Percentiles rank a stretch among this genome's conserved stretches.
phyloP scores from a whole-genome alignment of 2,113 vertebrate genomes.

The Emydura subglobosa region DNA sequence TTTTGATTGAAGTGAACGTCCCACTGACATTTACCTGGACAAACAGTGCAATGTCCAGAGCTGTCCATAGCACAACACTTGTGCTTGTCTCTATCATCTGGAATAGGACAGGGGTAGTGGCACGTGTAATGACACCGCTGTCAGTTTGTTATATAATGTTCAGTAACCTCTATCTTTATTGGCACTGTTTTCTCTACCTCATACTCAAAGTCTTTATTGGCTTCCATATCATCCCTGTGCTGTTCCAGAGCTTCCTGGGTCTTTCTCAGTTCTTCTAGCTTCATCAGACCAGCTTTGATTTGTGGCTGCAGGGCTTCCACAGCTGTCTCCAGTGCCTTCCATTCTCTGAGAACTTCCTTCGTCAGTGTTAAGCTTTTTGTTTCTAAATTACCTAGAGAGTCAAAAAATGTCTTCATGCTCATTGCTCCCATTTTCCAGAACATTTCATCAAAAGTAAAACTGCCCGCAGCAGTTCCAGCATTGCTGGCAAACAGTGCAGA shows the following conservation, averaged over 20 bases:
- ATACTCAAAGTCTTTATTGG: constrained; percentile 40
- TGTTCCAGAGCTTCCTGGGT: not conserved
- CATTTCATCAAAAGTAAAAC: not conserved
- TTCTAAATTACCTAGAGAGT: not conserved
- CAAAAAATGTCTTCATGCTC: constrained; percentile 46
- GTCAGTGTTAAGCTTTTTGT: not conserved
- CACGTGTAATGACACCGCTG: constrained; percentile 52
- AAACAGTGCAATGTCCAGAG: not conserved
- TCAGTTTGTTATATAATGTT: not conserved
- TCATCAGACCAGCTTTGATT: not conserved
- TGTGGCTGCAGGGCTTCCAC: constrained; percentile 17
- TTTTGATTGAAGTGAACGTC: constrained; percentile 39
- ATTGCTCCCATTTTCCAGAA: constrained; percentile 18
- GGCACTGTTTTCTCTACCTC: not conserved
- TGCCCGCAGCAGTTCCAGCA: not conserved
- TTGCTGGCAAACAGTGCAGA: not conserved
- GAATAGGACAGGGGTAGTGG: not conserved
- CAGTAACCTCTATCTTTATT: not conserved
- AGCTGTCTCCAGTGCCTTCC: not conserved
- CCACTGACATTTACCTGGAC: constrained; percentile 40
- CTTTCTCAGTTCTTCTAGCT: constrained; percentile 13
- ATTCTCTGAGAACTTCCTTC: not conserved
- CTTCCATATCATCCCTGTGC: not conserved
- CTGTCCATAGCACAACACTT: not conserved
- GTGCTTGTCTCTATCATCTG: not conserved